Evolutionary conservation across 2,797 vertebrate genomes (phyloP).

Genomic region (Lacerta viridis): DNA sequence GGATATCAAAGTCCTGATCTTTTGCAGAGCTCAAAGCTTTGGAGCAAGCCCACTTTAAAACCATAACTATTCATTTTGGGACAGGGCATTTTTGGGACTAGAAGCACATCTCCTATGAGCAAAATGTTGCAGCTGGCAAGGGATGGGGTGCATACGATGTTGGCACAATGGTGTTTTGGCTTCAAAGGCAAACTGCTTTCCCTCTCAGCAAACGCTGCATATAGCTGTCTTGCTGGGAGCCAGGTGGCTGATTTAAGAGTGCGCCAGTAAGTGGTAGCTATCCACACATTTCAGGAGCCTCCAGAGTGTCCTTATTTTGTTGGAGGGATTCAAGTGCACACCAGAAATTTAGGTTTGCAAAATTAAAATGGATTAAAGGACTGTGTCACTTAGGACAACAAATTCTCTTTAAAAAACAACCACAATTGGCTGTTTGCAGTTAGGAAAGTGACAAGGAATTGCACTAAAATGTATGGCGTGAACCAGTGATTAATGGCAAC

Average conservation of each 20-base stretch:
- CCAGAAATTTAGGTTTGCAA: too few species aligned
- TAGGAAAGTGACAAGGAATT: too few species aligned
- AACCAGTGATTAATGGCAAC: too few species aligned
- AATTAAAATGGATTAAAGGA: too few species aligned
- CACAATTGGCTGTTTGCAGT: too few species aligned
- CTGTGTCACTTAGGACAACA: too few species aligned
- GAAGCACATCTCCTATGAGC: not conserved
- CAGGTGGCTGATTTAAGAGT: not conserved
- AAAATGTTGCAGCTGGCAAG: not conserved
- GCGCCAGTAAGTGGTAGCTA: not conserved
- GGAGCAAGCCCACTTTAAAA: not conserved
- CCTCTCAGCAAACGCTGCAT: not conserved
- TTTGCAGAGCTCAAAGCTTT: not conserved
- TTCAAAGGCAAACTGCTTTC: not conserved
- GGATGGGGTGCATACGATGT: not conserved
- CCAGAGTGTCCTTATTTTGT: too few species aligned
- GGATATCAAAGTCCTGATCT: constrained; percentile 3
- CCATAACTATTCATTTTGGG: not conserved
- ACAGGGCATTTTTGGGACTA: not conserved
- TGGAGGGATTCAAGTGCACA: too few species aligned
- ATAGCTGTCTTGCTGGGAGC: not conserved
- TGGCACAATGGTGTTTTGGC: not conserved
- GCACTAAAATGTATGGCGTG: too few species aligned
- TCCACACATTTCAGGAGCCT: not conserved
- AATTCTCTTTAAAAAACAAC: too few species aligned